phyloP scores from a whole-genome alignment of 2,888 invertebrate species.

The Helicoverpa assulta region DNA sequence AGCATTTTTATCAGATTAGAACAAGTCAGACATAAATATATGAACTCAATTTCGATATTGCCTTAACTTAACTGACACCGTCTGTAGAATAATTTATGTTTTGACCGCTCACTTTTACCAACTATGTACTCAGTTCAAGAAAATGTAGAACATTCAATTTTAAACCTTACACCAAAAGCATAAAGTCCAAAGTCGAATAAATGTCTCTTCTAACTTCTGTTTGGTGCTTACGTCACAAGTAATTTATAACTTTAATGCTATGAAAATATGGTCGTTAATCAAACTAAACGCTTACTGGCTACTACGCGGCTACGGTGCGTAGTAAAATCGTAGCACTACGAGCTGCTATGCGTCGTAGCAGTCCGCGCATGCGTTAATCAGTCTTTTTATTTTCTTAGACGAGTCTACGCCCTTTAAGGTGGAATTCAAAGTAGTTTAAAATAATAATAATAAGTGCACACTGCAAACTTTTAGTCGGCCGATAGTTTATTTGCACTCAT shows the following conservation, averaged over 20 bases:
- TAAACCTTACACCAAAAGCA: conserved; percentile 7
- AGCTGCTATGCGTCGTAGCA: conserved; percentile 51
- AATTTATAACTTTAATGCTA: conserved; percentile 33
- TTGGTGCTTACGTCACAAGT: conserved; percentile 2
- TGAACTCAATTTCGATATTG: conserved; percentile 30
- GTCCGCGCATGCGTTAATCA: conserved; percentile 45
- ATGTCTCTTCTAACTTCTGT: neutral
- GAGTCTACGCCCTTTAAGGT: conserved; percentile 45
- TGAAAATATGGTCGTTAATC: conserved; percentile 40
- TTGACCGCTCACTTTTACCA: conserved; percentile 22
- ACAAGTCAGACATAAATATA: conserved; percentile 2
- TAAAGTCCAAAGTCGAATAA: conserved; percentile 28
- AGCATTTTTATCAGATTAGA: conserved; percentile 14
- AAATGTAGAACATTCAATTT: conserved; percentile 8
- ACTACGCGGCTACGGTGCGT: conserved; percentile 55
- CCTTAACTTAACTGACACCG: conserved; percentile 25
- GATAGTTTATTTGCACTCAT: no score
- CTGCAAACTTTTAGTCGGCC: no score
- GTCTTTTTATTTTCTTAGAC: conserved; percentile 36
- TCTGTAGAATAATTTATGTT: conserved; percentile 49
- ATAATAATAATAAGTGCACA: conserved; percentile 12
- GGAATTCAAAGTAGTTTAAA: conserved; percentile 35
- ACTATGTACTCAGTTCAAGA: conserved; percentile 6
- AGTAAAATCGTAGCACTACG: conserved; percentile 58
- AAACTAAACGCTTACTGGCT: conserved; percentile 20